phyloP scores from a whole-genome alignment of 1,140 invertebrate genomes.

The Copidosoma floridanum region DNA sequence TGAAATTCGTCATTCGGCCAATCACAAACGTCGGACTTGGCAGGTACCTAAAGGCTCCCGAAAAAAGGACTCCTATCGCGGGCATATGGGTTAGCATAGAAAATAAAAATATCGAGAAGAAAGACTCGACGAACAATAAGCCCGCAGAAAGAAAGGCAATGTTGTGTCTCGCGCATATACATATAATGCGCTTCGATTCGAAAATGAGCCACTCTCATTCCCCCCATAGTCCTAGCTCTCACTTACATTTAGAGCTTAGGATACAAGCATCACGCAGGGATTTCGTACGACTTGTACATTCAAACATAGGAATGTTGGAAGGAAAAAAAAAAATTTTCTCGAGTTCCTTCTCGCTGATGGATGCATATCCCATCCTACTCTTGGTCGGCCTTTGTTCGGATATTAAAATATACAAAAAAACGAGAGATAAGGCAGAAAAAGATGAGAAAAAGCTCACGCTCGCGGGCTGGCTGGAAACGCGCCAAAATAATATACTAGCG shows the following conservation, averaged over 20 bases:
- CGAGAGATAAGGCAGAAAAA: conserved; percentile 43
- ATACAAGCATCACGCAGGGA: neutral
- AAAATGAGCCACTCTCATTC: conserved; percentile 3
- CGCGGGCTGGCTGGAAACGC: conserved; percentile 44
- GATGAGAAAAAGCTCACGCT: conserved; percentile 41
- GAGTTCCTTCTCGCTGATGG: no score
- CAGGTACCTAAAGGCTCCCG: conserved; percentile 5
- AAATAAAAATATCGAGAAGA: no score
- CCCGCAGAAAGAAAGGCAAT: neutral
- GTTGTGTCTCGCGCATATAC: neutral
- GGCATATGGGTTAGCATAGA: no score
- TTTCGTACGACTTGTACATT: no score
- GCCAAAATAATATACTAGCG: conserved; percentile 51
- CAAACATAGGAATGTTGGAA: no score
- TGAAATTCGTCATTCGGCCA: neutral
- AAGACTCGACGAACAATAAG: no score
- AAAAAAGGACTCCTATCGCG: conserved; percentile 3
- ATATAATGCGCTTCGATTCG: conserved; percentile 1
- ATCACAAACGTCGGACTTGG: conserved; percentile 22
- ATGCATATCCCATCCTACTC: conserved; percentile 3
- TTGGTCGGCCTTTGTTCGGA: conserved; percentile 35
- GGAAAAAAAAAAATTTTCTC: no score
- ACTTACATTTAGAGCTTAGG: conserved; percentile 4
- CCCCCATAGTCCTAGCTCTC: neutral
- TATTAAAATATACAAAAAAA: conserved; percentile 22